Base-by-base conservation (phyloP, 2,888 invertebrate species). In the Strigamia crassipes region DNA sequence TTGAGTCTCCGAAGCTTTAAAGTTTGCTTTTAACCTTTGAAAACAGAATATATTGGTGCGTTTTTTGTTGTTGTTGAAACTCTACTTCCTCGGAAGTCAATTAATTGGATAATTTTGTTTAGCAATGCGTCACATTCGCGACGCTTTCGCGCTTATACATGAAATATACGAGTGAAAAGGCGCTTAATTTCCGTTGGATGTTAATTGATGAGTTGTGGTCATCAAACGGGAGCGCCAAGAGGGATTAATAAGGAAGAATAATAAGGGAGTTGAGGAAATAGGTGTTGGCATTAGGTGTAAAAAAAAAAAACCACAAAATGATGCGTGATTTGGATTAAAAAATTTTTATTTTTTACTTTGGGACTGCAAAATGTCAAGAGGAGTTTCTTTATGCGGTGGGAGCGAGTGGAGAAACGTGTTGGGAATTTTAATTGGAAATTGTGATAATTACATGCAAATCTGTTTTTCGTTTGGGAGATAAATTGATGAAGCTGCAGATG, bases 371-470 rank as follows among this genome's bases (percentile, higher is more conserved):
- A 46, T 15, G 46, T 46, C 46, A 46, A 46, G 42, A 27, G 46
- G 46, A 15, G 46, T 46, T 46, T 46, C n/a, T 46, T 46, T 46
- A 5, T 46, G 12, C 12, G 46, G 1, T 46, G 46, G 13, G 46
- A n/a, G 46, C 4, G n/a, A 46, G 46, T 15, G 46, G n/a, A n/a
- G 46, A 46, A 46, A 46, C 46, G 46, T 46, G 46, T 46, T 46
- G 46, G 13, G 61, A 61, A 61, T 61, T 61, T 61, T 61, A 61
- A 61, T 61, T 61, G 61, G 61, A 61, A 61, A 23, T 61, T 61
- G 23, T 61, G 61, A 12, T 61, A 21, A 61, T 61, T 61, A 23
- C 18, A 21, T 61, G 10, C n/a, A 61, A 61, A 61, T 61, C 61
- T 51, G n/a, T 51, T 51, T 15, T 51, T 51, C 51, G 51, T 51